Evolutionary conservation across 2,113 vertebrate genomes (phyloP).

Genomic region (Xiphias gladius): DNA sequence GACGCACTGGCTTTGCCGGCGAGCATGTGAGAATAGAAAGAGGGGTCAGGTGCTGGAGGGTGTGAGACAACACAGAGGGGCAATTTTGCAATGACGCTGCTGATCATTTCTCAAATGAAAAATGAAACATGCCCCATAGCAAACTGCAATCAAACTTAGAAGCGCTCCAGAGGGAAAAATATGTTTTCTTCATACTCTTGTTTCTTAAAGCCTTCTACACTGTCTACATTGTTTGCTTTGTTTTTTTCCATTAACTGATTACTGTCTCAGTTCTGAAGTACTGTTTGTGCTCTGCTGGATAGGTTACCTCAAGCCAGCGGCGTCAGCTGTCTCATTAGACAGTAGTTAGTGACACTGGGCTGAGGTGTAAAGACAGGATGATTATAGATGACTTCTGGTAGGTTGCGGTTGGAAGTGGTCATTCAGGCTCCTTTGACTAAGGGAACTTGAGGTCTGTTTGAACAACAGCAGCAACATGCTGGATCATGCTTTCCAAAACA

Average conservation of each 20-base stretch:
- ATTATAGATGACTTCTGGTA: constrained; percentile 39
- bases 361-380: constrained; percentile 18
- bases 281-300: constrained; percentile 41
- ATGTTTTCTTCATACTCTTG: constrained; percentile 26
- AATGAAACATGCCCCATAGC: constrained; percentile 23
- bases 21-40: constrained; percentile 27
- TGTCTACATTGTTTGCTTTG: constrained; percentile 53
- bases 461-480: neutral
- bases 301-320: constrained; percentile 35
- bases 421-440: neutral
- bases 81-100: constrained; percentile 30
- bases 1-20: constrained; percentile 12
- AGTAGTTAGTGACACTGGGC: constrained; percentile 30
- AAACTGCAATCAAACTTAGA: constrained; percentile 44
- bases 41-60: constrained; percentile 20
- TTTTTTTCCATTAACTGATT: constrained; percentile 55
- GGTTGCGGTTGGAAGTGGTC: constrained; percentile 15
- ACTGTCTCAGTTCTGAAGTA: constrained; percentile 50
- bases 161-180: constrained; percentile 9
- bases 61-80: constrained; percentile 31
- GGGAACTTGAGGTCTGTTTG: neutral
- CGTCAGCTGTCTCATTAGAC: constrained; percentile 62
- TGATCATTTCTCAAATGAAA: constrained; percentile 31
- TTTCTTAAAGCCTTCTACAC: constrained; percentile 47
- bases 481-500: neutral